Conservation (phyloP, 2,888 invertebrate species). For the Nomada hirtipes region DNA sequence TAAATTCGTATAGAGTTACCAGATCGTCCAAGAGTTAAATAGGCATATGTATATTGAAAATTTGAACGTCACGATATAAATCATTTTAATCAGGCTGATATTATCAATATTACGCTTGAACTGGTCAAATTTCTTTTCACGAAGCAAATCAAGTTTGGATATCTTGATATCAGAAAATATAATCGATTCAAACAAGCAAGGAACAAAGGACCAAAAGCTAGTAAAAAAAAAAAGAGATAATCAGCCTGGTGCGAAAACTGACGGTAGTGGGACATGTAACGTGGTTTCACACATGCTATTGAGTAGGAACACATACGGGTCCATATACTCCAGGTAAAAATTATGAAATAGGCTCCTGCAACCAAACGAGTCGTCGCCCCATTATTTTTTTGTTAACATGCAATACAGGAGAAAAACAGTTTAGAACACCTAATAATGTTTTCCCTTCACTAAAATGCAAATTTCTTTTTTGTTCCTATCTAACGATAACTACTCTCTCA, state of each 20-base stretch:
- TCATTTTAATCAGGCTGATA: constrained; percentile 53
- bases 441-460: constrained; percentile 17
- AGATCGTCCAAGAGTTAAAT: neutral
- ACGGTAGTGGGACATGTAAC: constrained; percentile 84
- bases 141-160: constrained; percentile 40
- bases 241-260: constrained; percentile 84
- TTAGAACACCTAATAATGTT: constrained; percentile 49
- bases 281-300: constrained; percentile 85
- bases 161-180: constrained; percentile 19
- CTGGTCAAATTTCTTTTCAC: constrained; percentile 63
- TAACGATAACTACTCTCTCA: constrained; percentile 12
- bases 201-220: constrained; percentile 68
- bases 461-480: neutral
- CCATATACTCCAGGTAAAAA: constrained; percentile 85
- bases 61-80: constrained; percentile 29
- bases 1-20: neutral
- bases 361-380: constrained; percentile 82
- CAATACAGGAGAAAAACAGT: constrained; percentile 70
- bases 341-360: constrained; percentile 84
- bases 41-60: constrained; percentile 8
- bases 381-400: constrained; percentile 82
- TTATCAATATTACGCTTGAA: constrained; percentile 70
- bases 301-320: constrained; percentile 85
- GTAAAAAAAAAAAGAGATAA: constrained; percentile 77
- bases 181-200: constrained; percentile 66